These are phyloP conservation scores for Rhinolophus sinicus DNA, from an alignment of 2,113 vertebrate genomes.

Conservation along the genomic window DNA sequence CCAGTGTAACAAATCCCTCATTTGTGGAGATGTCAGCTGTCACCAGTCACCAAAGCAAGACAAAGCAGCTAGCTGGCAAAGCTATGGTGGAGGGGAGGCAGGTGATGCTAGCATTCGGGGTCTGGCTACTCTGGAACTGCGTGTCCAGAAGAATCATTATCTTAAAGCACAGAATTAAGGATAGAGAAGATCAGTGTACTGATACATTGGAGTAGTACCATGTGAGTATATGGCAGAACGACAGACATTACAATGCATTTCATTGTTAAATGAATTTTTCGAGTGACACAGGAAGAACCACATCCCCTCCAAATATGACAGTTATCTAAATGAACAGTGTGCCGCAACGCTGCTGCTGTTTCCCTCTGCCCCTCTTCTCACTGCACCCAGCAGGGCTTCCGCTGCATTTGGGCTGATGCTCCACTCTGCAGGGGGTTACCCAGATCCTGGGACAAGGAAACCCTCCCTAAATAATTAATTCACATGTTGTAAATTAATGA, in stretches of 20 bases:
- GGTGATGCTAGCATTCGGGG: neutral
- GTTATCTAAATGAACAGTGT: neutral
- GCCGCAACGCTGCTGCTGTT: neutral
- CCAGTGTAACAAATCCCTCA: neutral
- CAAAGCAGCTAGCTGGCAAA: neutral
- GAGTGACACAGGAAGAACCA: neutral
- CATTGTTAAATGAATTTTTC: neutral
- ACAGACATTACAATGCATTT: neutral
- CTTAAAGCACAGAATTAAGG: slow-evolving; percentile 10
- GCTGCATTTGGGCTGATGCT: neutral
- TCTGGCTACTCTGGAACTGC: neutral
- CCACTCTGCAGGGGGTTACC: neutral
- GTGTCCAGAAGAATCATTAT: neutral
- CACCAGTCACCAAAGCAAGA: neutral
- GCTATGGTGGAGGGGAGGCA: neutral
- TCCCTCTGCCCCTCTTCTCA: too few relatives aligned
- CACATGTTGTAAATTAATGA: neutral
- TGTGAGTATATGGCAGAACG: neutral
- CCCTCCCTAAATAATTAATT: neutral
- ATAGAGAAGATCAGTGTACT: neutral
- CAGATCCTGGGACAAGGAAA: neutral
- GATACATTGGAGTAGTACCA: neutral
- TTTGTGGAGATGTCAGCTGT: neutral
- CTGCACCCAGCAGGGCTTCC: neutral
- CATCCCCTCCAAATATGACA: neutral